These are phyloP conservation scores for Carapus acus DNA, from an alignment of 2,797 vertebrate species.

Conservation along the genomic window DNA sequence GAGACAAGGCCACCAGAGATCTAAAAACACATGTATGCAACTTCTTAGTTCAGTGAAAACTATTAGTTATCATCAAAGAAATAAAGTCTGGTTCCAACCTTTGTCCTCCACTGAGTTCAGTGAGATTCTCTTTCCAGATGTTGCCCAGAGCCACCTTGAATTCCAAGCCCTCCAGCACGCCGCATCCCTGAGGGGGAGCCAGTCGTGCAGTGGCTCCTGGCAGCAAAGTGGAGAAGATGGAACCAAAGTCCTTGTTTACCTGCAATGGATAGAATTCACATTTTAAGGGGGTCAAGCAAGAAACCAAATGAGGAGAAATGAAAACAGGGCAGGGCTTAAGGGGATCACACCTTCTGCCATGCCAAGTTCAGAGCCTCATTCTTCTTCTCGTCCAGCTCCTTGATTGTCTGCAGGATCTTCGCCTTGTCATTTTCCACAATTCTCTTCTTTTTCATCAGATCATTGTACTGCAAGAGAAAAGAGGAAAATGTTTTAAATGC, in stretches of 20 bases:
- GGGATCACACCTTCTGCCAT: conserved; percentile 85
- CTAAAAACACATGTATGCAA: conserved; percentile 71
- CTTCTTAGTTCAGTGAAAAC: not conserved
- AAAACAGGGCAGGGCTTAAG: not conserved
- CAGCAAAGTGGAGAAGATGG: conserved; percentile 91
- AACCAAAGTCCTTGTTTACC: conserved; percentile 95
- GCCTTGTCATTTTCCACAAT: conserved; percentile 92
- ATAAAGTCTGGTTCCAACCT: conserved; percentile 69
- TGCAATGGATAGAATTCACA: conserved; percentile 39
- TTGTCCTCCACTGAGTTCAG: conserved; percentile 96
- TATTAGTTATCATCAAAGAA: not conserved
- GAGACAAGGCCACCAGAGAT: conserved; percentile 91
- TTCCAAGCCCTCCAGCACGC: conserved; percentile 81
- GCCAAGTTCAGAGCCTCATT: conserved; percentile 85
- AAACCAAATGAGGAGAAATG: too few relatives aligned
- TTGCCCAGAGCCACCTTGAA: conserved; percentile 92
- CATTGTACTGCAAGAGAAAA: conserved; percentile 79
- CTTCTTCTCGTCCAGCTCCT: conserved; percentile 92
- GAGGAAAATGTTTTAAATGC: not conserved
- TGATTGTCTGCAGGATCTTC: conserved; percentile 88
- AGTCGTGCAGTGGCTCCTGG: conserved; percentile 87
- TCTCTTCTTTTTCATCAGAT: conserved; percentile 91
- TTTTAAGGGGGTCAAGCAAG: not conserved
- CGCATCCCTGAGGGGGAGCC: conserved; percentile 72
- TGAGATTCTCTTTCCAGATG: conserved; percentile 96